A percentile compares a stretch with the other conserved stretches of the same genome.
phyloP scores from a whole-genome alignment of 2,797 vertebrate species.

The Discoglossus pictus region DNA sequence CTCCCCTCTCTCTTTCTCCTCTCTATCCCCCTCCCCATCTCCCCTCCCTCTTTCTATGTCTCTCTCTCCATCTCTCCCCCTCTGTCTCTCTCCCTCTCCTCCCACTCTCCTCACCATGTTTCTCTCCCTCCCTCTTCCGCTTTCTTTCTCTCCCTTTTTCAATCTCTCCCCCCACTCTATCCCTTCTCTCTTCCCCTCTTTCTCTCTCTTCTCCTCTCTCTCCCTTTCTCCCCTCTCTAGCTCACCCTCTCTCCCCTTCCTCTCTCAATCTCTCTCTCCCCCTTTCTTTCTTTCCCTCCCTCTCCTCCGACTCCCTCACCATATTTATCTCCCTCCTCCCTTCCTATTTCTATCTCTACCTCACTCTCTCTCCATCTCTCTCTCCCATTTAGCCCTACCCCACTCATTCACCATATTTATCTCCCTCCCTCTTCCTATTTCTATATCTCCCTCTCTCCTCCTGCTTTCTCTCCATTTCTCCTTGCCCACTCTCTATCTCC shows the following conservation, averaged over 20 bases:
- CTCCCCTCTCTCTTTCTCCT: not conserved
- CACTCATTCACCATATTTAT: not conserved
- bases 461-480: not conserved
- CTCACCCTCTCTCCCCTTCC: no score
- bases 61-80: no score
- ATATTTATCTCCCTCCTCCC: conserved; percentile 1
- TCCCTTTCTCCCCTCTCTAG: no score
- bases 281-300: no score
- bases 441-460: not conserved
- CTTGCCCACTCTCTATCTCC: accelerated
- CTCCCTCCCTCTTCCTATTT: not conserved
- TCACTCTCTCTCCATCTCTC: not conserved
- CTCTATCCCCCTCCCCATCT: no score
- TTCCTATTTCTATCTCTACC: not conserved
- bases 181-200: no score
- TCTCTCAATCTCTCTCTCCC: no score
- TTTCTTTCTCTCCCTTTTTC: no score
- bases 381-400: not conserved
- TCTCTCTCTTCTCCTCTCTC: not conserved
- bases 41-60: no score
- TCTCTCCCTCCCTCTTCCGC: not conserved
- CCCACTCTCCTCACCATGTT: no score
- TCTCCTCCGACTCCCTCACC: not conserved
- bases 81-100: no score
- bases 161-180: no score